phyloP scores from a whole-genome alignment of 1,140 invertebrate species.

The Temnothorax longispinosus region DNA sequence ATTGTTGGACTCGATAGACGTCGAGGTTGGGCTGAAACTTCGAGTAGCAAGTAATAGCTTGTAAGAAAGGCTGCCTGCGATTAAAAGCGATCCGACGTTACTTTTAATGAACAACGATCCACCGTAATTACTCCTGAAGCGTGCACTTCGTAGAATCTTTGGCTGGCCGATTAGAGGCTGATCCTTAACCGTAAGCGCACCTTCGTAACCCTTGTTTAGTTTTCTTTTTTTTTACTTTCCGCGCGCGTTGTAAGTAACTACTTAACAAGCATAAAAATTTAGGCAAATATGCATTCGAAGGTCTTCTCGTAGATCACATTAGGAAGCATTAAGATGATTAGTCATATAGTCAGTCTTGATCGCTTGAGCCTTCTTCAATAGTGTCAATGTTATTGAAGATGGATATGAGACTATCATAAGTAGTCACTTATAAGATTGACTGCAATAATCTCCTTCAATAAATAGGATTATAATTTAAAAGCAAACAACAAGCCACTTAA shows the following conservation, averaged over 20 bases:
- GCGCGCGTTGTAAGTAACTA: neutral
- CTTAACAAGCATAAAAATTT: slow-evolving; percentile 29
- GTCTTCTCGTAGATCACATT: slow-evolving; percentile 27
- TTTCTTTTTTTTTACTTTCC: slow-evolving; percentile 2
- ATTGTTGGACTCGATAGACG: neutral
- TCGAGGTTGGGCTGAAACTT: neutral
- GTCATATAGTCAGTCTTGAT: slow-evolving; percentile 31
- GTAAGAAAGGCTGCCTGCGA: neutral
- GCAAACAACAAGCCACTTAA: neutral
- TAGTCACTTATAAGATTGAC: neutral
- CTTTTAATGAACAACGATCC: slow-evolving; percentile 41
- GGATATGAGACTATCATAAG: slow-evolving; percentile 9
- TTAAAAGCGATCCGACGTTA: slow-evolving; percentile 44
- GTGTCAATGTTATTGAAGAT: slow-evolving; percentile 49
- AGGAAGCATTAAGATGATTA: slow-evolving; percentile 21
- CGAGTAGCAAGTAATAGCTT: slow-evolving; percentile 25
- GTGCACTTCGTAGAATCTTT: slow-evolving; percentile 11
- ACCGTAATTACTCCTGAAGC: slow-evolving; percentile 45
- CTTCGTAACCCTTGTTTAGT: slow-evolving; percentile 21
- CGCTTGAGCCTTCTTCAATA: slow-evolving; percentile 30
- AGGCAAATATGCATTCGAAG: slow-evolving; percentile 32
- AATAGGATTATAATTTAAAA: neutral
- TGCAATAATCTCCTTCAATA: neutral
- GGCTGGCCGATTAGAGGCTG: neutral
- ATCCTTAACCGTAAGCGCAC: slow-evolving; percentile 11